Evolutionary conservation across 2,888 invertebrate genomes (phyloP).

Genomic region (Calephelis perditalis): DNA sequence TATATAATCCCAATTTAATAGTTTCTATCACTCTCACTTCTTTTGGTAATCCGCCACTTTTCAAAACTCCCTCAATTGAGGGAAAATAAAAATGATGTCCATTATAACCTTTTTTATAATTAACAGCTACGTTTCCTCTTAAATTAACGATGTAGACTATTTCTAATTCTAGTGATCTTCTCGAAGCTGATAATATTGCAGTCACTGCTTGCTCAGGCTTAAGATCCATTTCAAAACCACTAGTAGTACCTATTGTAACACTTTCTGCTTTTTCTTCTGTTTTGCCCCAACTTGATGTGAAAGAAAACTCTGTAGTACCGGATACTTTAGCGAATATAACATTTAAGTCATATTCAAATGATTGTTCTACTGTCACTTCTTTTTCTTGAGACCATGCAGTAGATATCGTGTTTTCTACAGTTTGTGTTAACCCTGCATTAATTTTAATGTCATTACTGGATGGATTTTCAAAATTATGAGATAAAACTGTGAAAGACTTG

Average conservation of each 20-base stretch:
- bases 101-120: conserved; percentile 41
- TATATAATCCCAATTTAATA: conserved; percentile 45
- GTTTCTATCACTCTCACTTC: conserved; percentile 38
- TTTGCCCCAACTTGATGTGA: conserved; percentile 47
- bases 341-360: conserved; percentile 52
- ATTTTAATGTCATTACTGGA: conserved; percentile 54
- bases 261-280: conserved; percentile 51
- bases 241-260: conserved; percentile 47
- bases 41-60: conserved; percentile 38
- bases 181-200: conserved; percentile 49
- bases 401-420: conserved; percentile 51
- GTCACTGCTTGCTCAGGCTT: conserved; percentile 50
- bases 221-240: conserved; percentile 51
- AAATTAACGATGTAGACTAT: conserved; percentile 44
- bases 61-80: conserved; percentile 40
- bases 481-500: conserved; percentile 41
- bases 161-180: conserved; percentile 49
- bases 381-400: conserved; percentile 48
- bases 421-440: conserved; percentile 54
- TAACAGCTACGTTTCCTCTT: conserved; percentile 53
- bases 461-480: conserved; percentile 52
- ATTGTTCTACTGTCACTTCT: conserved; percentile 46
- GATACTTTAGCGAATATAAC: conserved; percentile 45
- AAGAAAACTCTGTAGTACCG: conserved; percentile 48
- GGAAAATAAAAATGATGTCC: conserved; percentile 58